Percentiles rank a stretch among this genome's conserved stretches.
Conservation (phyloP, 2,888 invertebrate species). For the Ligdia adustata region DNA sequence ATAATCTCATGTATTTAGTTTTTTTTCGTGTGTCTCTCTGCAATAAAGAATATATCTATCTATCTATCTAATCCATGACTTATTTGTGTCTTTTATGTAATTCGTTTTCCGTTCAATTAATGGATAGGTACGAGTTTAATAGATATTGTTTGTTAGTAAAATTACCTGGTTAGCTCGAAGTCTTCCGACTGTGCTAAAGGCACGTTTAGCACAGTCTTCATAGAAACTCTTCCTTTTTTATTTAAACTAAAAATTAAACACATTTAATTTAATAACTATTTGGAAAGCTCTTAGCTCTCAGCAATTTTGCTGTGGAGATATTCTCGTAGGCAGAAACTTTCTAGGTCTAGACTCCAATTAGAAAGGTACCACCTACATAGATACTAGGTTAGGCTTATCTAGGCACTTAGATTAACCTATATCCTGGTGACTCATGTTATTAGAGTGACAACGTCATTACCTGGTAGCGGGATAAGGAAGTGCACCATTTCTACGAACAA, state of each 20-base stretch:
- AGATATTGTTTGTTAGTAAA: slow-evolving; percentile 4
- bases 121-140: no score
- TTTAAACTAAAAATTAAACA: no score
- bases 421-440: slow-evolving; percentile 25
- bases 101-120: no score
- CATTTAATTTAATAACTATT: no score
- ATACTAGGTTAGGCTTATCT: slow-evolving; percentile 26
- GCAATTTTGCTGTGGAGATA: slow-evolving; percentile 19
- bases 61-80: no score
- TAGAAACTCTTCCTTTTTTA: no score
- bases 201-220: neutral
- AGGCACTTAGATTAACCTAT: slow-evolving; percentile 25
- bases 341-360: slow-evolving; percentile 48
- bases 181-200: neutral
- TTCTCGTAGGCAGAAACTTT: slow-evolving; percentile 48
- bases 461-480: neutral
- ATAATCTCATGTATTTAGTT: no score
- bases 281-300: slow-evolving; percentile 20
- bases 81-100: no score
- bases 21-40: no score
- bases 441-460: slow-evolving; percentile 2
- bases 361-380: slow-evolving; percentile 50
- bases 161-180: slow-evolving; percentile 2
- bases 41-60: no score
- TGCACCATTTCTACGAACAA: no score